Conservation (phyloP, 2,113 vertebrate species). For the Struthidea cinerea region DNA sequence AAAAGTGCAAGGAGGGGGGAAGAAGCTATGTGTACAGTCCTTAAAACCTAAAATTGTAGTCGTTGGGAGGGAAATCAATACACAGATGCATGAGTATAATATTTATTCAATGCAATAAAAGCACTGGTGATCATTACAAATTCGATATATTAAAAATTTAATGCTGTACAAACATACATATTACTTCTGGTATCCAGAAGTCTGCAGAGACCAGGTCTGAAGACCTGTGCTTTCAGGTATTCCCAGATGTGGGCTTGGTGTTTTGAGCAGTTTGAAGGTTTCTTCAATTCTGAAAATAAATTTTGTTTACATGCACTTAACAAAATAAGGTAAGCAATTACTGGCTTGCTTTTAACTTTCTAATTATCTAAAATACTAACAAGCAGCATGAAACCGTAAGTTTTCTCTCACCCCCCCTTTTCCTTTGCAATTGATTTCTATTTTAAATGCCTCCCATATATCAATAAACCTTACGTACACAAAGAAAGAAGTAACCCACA, state of each 20-base stretch:
- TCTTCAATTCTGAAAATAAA: constrained; percentile 81
- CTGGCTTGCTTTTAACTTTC: background rate
- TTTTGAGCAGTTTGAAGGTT: constrained; percentile 80
- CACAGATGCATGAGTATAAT: constrained; percentile 3
- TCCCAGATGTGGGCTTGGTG: constrained; percentile 56
- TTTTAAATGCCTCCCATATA: background rate
- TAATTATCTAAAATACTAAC: background rate
- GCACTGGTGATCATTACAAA: background rate
- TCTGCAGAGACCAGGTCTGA: background rate
- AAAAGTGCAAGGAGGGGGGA: background rate
- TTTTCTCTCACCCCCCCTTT: background rate
- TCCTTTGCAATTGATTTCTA: background rate
- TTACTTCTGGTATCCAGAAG: background rate
- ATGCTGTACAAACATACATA: constrained; percentile 35
- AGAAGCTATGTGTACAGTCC: background rate
- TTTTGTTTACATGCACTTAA: background rate
- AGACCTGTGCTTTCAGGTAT: background rate
- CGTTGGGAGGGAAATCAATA: background rate
- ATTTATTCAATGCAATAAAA: constrained; percentile 63
- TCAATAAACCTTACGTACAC: background rate
- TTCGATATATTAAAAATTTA: constrained; percentile 9
- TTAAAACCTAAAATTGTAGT: background rate
- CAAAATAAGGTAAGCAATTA: background rate
- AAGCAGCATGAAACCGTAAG: background rate
- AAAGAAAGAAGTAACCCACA: background rate